Conservation (phyloP, 1,140 invertebrate species). For the Sipha flava region DNA sequence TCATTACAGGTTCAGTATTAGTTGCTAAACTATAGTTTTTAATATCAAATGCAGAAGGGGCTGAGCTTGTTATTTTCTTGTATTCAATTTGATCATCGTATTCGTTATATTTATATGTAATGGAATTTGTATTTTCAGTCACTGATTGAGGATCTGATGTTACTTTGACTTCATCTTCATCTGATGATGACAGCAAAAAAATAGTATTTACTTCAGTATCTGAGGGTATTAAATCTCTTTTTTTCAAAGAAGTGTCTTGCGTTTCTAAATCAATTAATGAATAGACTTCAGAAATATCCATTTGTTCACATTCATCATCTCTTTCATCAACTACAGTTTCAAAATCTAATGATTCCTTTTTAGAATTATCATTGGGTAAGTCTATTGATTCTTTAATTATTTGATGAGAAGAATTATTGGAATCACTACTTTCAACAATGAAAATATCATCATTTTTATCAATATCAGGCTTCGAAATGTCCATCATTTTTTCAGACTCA, state of each 20-base stretch:
- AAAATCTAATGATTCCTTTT: background rate
- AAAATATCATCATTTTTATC: background rate
- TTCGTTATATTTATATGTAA: too few species aligned
- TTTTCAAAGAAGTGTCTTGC: too few species aligned
- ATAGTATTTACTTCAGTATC: too few species aligned
- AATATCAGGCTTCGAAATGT: background rate
- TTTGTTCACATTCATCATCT: background rate
- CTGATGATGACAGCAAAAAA: background rate
- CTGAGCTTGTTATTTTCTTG: too few species aligned
- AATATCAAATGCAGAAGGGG: too few species aligned
- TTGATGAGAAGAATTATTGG: background rate
- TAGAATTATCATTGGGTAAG: background rate
- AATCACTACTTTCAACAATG: background rate
- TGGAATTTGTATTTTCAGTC: too few species aligned
- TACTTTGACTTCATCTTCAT: background rate
- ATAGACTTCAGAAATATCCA: background rate
- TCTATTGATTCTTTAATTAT: background rate
- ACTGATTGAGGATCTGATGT: background rate
- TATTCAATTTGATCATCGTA: background rate
- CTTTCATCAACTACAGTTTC: background rate
- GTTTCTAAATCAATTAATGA: too few species aligned
- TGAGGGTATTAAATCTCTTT: background rate
- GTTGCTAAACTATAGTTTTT: too few species aligned
- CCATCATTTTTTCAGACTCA: background rate
- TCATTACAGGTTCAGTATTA: too few species aligned